A percentile compares a stretch with the other conserved stretches of the same genome.
phyloP scores from a whole-genome alignment of 2,797 vertebrate genomes.

The Naso thynnoides region DNA sequence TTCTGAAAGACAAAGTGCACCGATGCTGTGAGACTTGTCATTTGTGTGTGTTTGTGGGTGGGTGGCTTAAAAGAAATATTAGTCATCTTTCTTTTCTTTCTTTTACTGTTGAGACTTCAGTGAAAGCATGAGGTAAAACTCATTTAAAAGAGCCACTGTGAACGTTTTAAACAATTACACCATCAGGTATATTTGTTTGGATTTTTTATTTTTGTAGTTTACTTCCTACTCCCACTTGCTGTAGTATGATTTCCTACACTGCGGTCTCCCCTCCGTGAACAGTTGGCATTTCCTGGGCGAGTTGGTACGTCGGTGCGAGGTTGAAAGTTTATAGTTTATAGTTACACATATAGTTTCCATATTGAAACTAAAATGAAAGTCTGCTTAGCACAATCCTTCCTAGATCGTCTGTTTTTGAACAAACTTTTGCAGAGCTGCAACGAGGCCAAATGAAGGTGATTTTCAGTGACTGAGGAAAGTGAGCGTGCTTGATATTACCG shows the following conservation, averaged over 20 bases:
- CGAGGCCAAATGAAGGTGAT: conserved; percentile 35
- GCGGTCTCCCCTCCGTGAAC: conserved; percentile 59
- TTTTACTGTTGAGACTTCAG: neutral
- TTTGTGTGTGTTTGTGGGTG: conserved; percentile 1
- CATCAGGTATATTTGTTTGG: conserved; percentile 10
- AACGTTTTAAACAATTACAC: neutral
- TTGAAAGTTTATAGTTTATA: conserved; percentile 40
- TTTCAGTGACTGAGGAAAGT: conserved; percentile 39
- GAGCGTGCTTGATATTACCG: conserved; percentile 77
- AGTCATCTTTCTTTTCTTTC: conserved; percentile 14
- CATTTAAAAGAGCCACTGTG: no score
- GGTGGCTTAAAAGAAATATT: conserved; percentile 22
- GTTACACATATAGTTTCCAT: neutral
- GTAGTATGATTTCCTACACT: conserved; percentile 64
- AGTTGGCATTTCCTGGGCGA: conserved; percentile 51
- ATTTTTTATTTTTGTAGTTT: conserved; percentile 17
- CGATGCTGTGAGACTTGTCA: conserved; percentile 5
- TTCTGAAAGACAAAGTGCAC: neutral
- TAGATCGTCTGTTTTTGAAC: neutral
- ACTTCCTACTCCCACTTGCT: conserved; percentile 64
- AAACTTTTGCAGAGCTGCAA: neutral
- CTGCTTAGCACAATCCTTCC: no score
- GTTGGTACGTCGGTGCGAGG: conserved; percentile 50
- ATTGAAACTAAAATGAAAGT: neutral
- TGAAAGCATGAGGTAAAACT: conserved; percentile 9